Evolutionary conservation across 2,888 invertebrate species (phyloP).

Genomic region (Phyllotreta striolata): DNA sequence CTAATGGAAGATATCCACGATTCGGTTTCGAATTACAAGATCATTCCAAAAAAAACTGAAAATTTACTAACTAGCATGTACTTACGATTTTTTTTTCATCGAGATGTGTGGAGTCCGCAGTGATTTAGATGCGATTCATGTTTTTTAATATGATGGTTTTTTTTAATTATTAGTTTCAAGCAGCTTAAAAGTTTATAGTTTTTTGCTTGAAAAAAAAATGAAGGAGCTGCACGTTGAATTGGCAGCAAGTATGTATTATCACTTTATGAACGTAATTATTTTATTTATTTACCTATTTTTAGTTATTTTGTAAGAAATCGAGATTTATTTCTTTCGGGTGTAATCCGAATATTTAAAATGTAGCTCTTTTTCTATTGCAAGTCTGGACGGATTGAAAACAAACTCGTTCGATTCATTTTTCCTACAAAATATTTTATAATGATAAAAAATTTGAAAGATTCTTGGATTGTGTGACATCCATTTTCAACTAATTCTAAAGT

Average conservation of each 20-base stretch:
- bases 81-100: too few species aligned
- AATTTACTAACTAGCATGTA: too few species aligned
- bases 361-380: background rate
- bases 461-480: too few species aligned
- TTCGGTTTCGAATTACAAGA: too few species aligned
- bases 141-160: constrained; percentile 7
- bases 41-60: too few species aligned
- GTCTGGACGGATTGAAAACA: background rate
- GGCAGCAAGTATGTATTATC: constrained; percentile 40
- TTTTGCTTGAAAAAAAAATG: constrained; percentile 26
- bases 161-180: constrained; percentile 24
- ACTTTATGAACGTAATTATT: constrained; percentile 30
- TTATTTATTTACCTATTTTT: constrained; percentile 41
- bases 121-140: constrained; percentile 6
- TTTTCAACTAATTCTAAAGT: too few species aligned
- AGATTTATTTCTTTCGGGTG: constrained; percentile 33
- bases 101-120: background rate
- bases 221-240: constrained; percentile 28
- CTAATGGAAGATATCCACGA: background rate
- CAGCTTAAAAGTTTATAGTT: constrained; percentile 31
- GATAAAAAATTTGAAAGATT: too few species aligned
- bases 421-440: too few species aligned
- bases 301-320: constrained; percentile 36
- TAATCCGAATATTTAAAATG: constrained; percentile 35
- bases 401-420: background rate